These are phyloP conservation scores for Hippoglossus hippoglossus DNA, from an alignment of 2,797 vertebrate species.

Conservation along the genomic window DNA sequence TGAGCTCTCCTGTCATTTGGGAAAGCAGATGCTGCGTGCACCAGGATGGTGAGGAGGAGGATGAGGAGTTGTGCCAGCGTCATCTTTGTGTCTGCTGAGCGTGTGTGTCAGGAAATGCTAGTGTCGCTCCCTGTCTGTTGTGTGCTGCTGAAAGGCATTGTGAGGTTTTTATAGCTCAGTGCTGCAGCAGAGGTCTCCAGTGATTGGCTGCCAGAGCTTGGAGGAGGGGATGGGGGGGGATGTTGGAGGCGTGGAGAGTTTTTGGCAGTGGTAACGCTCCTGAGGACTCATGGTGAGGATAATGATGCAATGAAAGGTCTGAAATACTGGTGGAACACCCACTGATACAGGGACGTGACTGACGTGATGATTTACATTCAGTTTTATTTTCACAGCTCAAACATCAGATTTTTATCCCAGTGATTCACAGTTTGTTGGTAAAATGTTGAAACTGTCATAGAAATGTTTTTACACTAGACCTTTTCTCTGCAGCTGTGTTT, in stretches of 20 bases:
- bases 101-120: conserved; percentile 19
- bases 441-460: not conserved
- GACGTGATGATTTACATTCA: not conserved
- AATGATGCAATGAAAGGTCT: conserved; percentile 70
- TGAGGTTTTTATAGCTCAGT: conserved; percentile 70
- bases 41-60: conserved; percentile 69
- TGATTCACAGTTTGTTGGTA: not conserved
- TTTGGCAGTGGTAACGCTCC: conserved; percentile 23
- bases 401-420: not conserved
- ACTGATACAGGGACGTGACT: not conserved
- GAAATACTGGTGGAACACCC: conserved; percentile 29
- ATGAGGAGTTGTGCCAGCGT: conserved; percentile 68
- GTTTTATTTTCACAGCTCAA: conserved; percentile 16
- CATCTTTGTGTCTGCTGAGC: conserved; percentile 62
- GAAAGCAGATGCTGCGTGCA: conserved; percentile 61
- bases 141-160: conserved; percentile 35
- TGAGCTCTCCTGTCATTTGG: conserved; percentile 64
- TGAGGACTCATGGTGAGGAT: conserved; percentile 20
- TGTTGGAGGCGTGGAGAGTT: conserved; percentile 54
- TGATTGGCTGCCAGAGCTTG: conserved; percentile 72
- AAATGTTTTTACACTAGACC: not conserved
- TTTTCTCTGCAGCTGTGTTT: not conserved
- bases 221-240: conserved; percentile 27
- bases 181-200: conserved; percentile 49
- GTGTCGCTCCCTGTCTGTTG: conserved; percentile 45